Conservation (phyloP, 2,113 vertebrate genomes). For the Aphyosemion australe region DNA sequence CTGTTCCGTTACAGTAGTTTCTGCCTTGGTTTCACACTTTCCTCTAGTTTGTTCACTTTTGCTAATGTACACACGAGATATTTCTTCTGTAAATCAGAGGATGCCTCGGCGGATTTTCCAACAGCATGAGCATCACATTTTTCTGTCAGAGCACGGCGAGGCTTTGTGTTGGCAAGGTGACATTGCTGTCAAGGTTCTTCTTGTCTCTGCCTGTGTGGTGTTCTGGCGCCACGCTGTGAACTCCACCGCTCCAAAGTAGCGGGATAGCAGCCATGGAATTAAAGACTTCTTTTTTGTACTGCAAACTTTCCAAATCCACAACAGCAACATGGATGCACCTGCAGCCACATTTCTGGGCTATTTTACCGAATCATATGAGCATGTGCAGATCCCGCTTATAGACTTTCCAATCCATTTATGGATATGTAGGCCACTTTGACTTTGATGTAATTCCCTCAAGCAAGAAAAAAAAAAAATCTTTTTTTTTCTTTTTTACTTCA, state of each 20-base stretch:
- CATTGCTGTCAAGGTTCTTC: constrained; percentile 39
- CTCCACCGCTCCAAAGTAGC: constrained; percentile 22
- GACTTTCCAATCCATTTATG: constrained; percentile 31
- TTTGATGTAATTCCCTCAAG: constrained; percentile 57
- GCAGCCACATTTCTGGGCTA: constrained; percentile 19
- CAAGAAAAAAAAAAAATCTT: constrained; percentile 22
- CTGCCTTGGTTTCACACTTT: not conserved
- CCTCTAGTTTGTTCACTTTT: not conserved
- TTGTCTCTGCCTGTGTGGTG: constrained; percentile 34
- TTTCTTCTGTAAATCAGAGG: constrained; percentile 1
- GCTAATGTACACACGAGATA: constrained; percentile 18
- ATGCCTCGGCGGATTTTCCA: constrained; percentile 9
- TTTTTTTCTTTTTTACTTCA: constrained; percentile 12
- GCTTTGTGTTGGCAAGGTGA: constrained; percentile 49
- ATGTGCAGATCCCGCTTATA: constrained; percentile 10
- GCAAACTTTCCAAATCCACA: constrained; percentile 18
- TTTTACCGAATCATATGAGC: constrained; percentile 14
- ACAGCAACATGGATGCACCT: constrained; percentile 9
- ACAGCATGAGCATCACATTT: constrained; percentile 11
- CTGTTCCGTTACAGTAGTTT: not conserved
- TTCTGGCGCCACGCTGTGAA: constrained; percentile 48
- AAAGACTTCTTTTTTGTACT: constrained; percentile 3
- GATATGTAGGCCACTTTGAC: constrained; percentile 57
- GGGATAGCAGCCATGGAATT: constrained; percentile 15
- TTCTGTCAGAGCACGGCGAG: constrained; percentile 8